phyloP scores from a whole-genome alignment of 2,888 invertebrate species.

The Octonoba sinensis region DNA sequence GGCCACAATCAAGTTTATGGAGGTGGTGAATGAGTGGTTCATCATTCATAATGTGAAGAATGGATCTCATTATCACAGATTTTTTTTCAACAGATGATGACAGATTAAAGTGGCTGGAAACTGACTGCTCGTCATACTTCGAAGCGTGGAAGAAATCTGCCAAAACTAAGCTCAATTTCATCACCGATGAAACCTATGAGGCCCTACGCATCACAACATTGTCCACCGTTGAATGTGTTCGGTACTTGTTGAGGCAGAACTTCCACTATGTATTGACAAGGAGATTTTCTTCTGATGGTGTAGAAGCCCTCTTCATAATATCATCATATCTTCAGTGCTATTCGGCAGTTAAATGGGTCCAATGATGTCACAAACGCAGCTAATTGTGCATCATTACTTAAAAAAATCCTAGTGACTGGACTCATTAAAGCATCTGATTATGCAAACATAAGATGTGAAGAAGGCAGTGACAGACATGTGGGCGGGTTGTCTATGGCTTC shows the following conservation, averaged over 20 bases:
- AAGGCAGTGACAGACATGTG: not conserved
- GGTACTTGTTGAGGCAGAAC: not conserved
- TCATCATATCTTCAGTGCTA: too few species aligned
- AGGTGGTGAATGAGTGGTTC: not conserved
- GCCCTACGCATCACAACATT: not conserved
- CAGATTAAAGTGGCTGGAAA: not conserved
- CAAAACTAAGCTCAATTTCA: not conserved
- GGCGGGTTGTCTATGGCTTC: not conserved
- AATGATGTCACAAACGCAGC: not conserved
- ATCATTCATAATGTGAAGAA: not conserved
- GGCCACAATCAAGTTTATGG: not conserved
- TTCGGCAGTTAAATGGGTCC: conserved; percentile 4
- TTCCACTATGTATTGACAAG: not conserved
- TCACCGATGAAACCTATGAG: not conserved
- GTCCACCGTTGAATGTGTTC: not conserved
- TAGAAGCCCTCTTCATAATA: conserved; percentile 4
- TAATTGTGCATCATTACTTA: not conserved
- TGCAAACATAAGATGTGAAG: not conserved
- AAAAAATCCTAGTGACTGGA: not conserved
- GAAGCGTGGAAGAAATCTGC: too few species aligned
- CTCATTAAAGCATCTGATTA: not conserved
- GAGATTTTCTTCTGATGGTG: conserved; percentile 4
- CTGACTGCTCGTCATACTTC: not conserved
- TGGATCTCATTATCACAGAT: not conserved
- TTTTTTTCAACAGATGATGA: not conserved